Base-by-base conservation (phyloP, 2,113 vertebrate genomes). In the Microcebus lehilahytsara region DNA sequence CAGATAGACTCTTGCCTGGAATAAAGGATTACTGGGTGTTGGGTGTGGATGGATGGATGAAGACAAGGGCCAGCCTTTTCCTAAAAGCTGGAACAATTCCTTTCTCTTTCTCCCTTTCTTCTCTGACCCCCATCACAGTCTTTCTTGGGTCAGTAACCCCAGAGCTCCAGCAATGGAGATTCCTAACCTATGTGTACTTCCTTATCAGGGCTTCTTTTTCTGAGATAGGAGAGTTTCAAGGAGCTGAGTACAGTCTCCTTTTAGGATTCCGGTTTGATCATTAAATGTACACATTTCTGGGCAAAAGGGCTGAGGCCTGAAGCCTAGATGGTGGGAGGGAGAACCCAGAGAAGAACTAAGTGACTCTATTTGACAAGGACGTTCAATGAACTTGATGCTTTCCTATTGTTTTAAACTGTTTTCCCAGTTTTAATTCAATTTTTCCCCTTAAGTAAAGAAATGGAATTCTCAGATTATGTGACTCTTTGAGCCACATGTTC, bases 81-180 rank as follows among this genome's bases (percentile, higher is more conserved):
- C 78, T 20, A 10, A 72, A 83, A 69, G 16, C 23, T 78, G 20
- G 42, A 37, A 37, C 32, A 46, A 10, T 67, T 60, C 9, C 64
- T 74, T 64, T 51, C 1, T 7, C 17, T 62, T 13, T 27, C 49
- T 87, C 37, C 46, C 66, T 49, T 79, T 56, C 37, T 2, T 42
- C 37, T 80, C 34, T 66, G 66, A 4, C 9, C 1, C 51, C 13
- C 62, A 8, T 0, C 19, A 12, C 34, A 19, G 0, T 22, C 30
- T 53, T 72, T 75, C 23, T 85, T 32, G 49, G 53, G 30, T 72
- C 30, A 6, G 20, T 58, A 25, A 16, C 12, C 64, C 25, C 66
- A 11, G 37, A 51, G 2, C 19, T 27, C 10, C 58, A 12, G 16
- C 37, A 1, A 1, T 37, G 32, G 56, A 10, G 2, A 13, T n/a